A percentile compares a stretch with the other conserved stretches of the same genome.
Evolutionary conservation across 2,888 invertebrate species (phyloP).

Genomic region (Homarus gammarus): DNA sequence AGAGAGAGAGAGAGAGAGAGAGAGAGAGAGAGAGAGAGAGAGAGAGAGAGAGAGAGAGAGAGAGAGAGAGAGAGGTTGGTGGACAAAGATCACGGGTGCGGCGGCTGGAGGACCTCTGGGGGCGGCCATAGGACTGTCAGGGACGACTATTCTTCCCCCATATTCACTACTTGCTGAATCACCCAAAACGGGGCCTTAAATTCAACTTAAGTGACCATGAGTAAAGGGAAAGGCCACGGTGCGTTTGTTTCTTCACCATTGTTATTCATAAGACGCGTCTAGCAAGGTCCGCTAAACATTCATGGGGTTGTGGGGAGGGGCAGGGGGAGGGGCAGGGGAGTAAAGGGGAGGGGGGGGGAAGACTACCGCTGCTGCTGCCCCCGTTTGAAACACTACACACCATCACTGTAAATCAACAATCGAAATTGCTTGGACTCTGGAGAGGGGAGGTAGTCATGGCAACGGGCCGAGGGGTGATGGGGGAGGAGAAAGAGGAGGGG

Average conservation of each 20-base stretch:
- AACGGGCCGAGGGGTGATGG: constrained; percentile 30
- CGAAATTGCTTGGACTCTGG: constrained; percentile 57
- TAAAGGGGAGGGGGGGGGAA: constrained; percentile 21
- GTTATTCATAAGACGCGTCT: background rate
- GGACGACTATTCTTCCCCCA: background rate
- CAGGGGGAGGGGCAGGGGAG: constrained; percentile 33
- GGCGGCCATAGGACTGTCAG: constrained; percentile 12
- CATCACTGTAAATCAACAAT: constrained; percentile 67
- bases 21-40: background rate
- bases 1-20: background rate
- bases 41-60: background rate
- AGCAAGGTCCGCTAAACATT: background rate
- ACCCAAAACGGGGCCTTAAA: constrained; percentile 5
- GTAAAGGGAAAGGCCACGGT: background rate
- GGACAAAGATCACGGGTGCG: background rate
- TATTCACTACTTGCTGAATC: constrained; percentile 30
- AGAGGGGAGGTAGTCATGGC: constrained; percentile 48
- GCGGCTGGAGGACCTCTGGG: background rate
- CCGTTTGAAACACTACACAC: constrained; percentile 52
- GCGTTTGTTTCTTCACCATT: background rate
- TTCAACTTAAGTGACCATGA: constrained; percentile 26
- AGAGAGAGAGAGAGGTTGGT: background rate
- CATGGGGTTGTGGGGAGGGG: constrained; percentile 2
- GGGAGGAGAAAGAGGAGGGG: constrained; percentile 26
- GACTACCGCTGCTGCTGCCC: background rate